Evolutionary conservation across 2,888 invertebrate species (phyloP).

Genomic region (Drosophila helvetica): DNA sequence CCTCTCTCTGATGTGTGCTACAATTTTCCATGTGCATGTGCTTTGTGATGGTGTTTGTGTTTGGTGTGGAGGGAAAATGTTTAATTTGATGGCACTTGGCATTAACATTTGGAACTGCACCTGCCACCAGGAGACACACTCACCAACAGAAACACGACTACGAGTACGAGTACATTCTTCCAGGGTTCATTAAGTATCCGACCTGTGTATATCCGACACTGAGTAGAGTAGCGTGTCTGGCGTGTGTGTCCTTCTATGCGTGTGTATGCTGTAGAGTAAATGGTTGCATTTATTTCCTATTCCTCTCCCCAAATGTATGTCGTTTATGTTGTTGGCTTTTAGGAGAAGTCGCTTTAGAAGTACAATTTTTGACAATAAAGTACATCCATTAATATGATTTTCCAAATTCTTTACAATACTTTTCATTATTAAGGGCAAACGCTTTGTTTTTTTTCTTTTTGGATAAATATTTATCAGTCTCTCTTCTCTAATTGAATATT

Average conservation of each 20-base stretch:
- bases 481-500: too few relatives aligned
- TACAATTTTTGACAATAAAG: too few relatives aligned
- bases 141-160: neutral
- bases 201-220: conserved; percentile 4
- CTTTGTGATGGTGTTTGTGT: neutral
- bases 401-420: too few relatives aligned
- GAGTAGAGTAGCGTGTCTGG: neutral
- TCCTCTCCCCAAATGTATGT: too few relatives aligned
- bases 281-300: neutral
- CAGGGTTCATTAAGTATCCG: conserved; percentile 21
- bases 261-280: neutral
- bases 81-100: conserved; percentile 67
- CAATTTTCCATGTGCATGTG: neutral
- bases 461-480: too few relatives aligned
- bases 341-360: too few relatives aligned
- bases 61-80: conserved; percentile 44
- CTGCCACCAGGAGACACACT: conserved; percentile 48
- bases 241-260: neutral
- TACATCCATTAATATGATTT: too few relatives aligned
- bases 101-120: conserved; percentile 62
- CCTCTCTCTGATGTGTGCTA: conserved; percentile 1
- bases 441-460: too few relatives aligned
- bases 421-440: too few relatives aligned
- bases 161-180: neutral
- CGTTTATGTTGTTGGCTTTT: too few relatives aligned